These are phyloP conservation scores for Podarcis muralis DNA, from an alignment of 2,113 vertebrate species.

Conservation along the genomic window DNA sequence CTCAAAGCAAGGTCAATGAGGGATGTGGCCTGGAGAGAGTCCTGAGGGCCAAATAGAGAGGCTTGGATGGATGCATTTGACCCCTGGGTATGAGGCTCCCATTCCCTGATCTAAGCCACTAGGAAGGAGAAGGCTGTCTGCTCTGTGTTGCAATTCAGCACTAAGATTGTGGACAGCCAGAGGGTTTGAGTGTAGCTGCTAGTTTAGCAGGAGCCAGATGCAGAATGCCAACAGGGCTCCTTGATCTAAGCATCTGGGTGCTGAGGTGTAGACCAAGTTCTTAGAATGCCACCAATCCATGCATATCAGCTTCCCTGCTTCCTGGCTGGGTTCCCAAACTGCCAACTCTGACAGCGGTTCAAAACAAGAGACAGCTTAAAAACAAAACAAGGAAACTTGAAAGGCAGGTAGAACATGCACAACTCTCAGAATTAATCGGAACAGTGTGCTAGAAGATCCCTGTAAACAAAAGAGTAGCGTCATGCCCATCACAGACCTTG, in stretches of 20 bases:
- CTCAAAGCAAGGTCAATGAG: too few species aligned
- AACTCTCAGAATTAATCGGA: slow-evolving; percentile 66
- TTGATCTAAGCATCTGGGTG: not conserved
- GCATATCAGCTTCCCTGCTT: not conserved
- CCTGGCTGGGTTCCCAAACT: not conserved
- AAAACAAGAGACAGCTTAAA: not conserved
- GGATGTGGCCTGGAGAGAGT: not conserved
- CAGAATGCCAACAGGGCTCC: not conserved
- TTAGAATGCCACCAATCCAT: not conserved
- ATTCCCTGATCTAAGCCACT: not conserved
- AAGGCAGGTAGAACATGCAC: slow-evolving; percentile 56
- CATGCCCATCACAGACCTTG: slow-evolving; percentile 41
- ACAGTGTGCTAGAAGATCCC: slow-evolving; percentile 63
- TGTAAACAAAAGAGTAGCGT: slow-evolving; percentile 56
- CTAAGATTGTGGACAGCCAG: not conserved
- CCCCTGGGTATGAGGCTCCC: too few species aligned
- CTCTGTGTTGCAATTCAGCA: not conserved
- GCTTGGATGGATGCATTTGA: too few species aligned
- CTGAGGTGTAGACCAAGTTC: not conserved
- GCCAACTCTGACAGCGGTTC: not conserved
- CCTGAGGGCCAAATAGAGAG: not conserved
- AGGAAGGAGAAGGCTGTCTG: not conserved
- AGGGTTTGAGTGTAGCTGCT: not conserved
- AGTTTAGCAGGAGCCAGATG: not conserved
- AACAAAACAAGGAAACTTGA: not conserved